Conservation (phyloP, 2,113 vertebrate genomes). For the Ochotona princeps region DNA sequence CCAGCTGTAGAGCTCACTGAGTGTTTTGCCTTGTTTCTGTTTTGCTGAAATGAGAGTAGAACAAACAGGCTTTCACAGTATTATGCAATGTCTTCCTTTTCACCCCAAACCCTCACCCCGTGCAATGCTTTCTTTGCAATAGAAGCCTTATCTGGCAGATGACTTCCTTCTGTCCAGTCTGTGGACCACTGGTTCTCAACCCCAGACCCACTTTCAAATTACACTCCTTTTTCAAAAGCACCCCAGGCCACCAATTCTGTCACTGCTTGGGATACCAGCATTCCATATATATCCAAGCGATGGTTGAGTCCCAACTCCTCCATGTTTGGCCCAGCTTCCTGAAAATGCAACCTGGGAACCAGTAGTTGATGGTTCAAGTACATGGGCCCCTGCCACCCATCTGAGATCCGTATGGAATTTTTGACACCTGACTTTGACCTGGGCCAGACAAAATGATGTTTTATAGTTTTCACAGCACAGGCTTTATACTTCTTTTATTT, state of each 20-base stretch:
- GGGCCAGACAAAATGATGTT: neutral
- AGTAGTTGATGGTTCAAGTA: too few species aligned
- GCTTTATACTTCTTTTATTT: constrained; percentile 22
- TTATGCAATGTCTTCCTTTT: neutral
- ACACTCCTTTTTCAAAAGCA: neutral
- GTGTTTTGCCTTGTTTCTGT: neutral
- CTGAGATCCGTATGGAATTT: too few species aligned
- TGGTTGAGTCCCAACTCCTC: too few species aligned
- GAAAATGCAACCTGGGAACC: too few species aligned
- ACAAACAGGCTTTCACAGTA: neutral
- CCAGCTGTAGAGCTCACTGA: neutral
- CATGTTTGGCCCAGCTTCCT: too few species aligned
- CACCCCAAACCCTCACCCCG: neutral
- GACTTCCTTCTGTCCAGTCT: neutral
- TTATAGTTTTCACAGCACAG: neutral
- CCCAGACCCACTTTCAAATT: neutral
- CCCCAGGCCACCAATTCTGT: neutral
- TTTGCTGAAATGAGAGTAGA: constrained; percentile 7
- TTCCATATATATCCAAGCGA: too few species aligned
- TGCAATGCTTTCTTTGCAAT: neutral
- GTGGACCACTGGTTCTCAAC: neutral
- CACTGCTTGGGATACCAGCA: too few species aligned
- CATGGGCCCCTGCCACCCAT: too few species aligned
- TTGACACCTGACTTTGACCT: too few species aligned
- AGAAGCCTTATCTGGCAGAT: neutral